A percentile compares a stretch with the other conserved stretches of the same genome.
Conservation (phyloP, 2,888 invertebrate genomes). For the Tenodera sinensis region DNA sequence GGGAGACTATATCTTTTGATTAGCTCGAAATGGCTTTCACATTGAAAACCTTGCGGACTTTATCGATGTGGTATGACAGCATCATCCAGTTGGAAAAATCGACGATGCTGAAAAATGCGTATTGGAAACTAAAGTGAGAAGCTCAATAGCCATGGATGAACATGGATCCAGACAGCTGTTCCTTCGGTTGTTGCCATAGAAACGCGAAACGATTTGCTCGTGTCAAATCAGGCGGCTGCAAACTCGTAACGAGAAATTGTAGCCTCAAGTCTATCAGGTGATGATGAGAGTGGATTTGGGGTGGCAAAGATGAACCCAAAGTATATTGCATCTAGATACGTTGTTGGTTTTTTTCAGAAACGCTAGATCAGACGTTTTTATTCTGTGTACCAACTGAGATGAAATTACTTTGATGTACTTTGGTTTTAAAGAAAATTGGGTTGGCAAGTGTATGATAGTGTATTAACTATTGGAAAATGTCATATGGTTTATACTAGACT, state of each 20-base stretch:
- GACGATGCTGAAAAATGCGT: neutral
- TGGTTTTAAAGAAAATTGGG: too few relatives aligned
- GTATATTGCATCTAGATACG: neutral
- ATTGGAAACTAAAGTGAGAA: neutral
- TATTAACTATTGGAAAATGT: too few relatives aligned
- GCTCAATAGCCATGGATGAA: neutral
- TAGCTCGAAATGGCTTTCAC: neutral
- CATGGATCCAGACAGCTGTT: neutral
- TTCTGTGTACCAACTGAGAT: neutral
- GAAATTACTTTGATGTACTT: too few relatives aligned
- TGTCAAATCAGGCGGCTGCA: neutral
- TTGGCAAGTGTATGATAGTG: too few relatives aligned
- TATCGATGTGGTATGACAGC: neutral
- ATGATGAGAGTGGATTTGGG: neutral
- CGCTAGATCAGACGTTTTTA: neutral
- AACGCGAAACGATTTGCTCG: neutral
- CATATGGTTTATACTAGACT: too few relatives aligned
- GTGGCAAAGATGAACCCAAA: neutral
- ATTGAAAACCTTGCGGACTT: neutral
- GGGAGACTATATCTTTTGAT: neutral
- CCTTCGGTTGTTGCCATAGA: neutral
- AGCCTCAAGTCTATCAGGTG: neutral
- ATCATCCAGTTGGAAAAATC: neutral
- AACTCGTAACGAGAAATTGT: neutral
- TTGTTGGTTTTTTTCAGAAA: neutral